A percentile compares a stretch with the other conserved stretches of the same genome.
phyloP scores from a whole-genome alignment of 2,888 invertebrate genomes.

The Patella depressa region DNA sequence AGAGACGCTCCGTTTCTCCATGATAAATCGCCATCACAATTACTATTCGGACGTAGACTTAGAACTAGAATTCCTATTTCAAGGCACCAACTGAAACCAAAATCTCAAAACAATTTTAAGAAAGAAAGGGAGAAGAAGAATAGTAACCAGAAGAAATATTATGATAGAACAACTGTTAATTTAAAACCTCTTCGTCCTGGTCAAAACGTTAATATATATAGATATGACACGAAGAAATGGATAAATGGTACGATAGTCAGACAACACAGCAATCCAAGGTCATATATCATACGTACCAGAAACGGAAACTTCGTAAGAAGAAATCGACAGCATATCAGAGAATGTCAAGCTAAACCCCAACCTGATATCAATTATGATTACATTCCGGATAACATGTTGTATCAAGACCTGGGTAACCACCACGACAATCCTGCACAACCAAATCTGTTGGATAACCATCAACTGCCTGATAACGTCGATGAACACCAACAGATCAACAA shows the following conservation, averaged over 20 bases:
- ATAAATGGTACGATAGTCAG: background rate
- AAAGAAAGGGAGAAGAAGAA: background rate
- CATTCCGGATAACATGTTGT: background rate
- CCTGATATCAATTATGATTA: background rate
- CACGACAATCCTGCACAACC: background rate
- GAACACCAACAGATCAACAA: background rate
- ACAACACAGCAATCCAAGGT: background rate
- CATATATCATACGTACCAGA: background rate
- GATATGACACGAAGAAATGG: background rate
- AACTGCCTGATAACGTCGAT: too few species aligned
- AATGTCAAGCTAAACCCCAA: too few species aligned
- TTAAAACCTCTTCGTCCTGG: background rate
- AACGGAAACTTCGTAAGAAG: background rate
- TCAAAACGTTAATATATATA: background rate
- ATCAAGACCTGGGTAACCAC: background rate
- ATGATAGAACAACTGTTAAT: background rate
- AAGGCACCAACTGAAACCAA: slow-evolving; percentile 1
- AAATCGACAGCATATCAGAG: background rate
- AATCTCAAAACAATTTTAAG: background rate
- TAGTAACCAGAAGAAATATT: slow-evolving; percentile 1
- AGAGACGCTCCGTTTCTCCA: background rate
- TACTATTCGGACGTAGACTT: slow-evolving; percentile 1
- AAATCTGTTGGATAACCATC: too few species aligned
- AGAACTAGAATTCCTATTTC: slow-evolving; percentile 9
- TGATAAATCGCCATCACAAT: background rate